A percentile compares a stretch with the other conserved stretches of the same genome.
These are phyloP conservation scores for Carapus acus DNA, from an alignment of 2,797 vertebrate genomes.

Conservation along the genomic window DNA sequence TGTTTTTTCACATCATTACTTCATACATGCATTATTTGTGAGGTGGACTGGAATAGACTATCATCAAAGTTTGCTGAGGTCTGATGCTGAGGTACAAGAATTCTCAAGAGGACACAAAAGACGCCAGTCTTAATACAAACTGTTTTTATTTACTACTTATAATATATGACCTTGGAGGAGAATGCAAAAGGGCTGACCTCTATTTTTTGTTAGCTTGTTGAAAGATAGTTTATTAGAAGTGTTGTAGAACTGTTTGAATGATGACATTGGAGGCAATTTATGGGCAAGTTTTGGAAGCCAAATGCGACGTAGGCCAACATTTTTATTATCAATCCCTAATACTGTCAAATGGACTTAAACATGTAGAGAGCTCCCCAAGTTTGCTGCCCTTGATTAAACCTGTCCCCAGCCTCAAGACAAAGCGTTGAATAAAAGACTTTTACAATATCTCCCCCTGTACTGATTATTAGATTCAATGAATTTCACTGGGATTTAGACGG, in stretches of 20 bases:
- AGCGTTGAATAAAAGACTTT: conserved; percentile 77
- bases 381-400: conserved; percentile 52
- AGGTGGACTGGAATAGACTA: conserved; percentile 55
- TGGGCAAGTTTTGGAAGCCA: conserved; percentile 63
- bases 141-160: conserved; percentile 48
- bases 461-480: conserved; percentile 21
- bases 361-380: conserved; percentile 55
- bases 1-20: conserved; percentile 38
- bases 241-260: conserved; percentile 55
- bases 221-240: conserved; percentile 58
- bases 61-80: conserved; percentile 52
- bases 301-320: conserved; percentile 66
- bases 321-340: conserved; percentile 62
- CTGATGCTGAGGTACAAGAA: conserved; percentile 55
- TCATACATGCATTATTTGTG: conserved; percentile 51
- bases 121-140: conserved; percentile 62
- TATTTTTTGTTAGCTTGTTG: conserved; percentile 40
- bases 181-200: conserved; percentile 64
- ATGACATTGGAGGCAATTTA: conserved; percentile 51
- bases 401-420: conserved; percentile 61
- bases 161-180: conserved; percentile 48
- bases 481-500: background rate
- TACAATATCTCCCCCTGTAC: conserved; percentile 57
- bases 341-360: conserved; percentile 59
- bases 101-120: conserved; percentile 55